Evolutionary conservation across 2,113 vertebrate genomes (phyloP).

Genomic region (Lampris megalopsis): DNA sequence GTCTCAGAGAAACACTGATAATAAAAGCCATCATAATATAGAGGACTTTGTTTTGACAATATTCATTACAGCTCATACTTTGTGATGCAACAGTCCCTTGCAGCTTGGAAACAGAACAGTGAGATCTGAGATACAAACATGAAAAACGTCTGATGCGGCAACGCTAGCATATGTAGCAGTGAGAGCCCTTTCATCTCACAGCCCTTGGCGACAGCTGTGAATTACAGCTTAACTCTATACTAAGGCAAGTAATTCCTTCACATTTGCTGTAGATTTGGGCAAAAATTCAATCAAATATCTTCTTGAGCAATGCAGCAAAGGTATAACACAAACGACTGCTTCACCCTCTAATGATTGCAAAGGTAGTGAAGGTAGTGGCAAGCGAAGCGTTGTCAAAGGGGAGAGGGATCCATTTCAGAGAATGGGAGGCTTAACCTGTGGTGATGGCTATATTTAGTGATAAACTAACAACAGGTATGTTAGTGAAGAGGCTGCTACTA

Average conservation of each 20-base stretch:
- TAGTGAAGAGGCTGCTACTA: constrained; percentile 53
- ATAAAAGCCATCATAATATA: background rate
- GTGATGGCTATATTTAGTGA: constrained; percentile 55
- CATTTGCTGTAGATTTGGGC: constrained; percentile 37
- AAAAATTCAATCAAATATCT: constrained; percentile 53
- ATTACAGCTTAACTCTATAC: constrained; percentile 44
- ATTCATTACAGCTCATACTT: constrained; percentile 13
- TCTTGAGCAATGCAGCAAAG: constrained; percentile 33
- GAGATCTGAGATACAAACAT: constrained; percentile 39
- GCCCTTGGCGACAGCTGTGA: constrained; percentile 51
- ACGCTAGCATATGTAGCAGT: constrained; percentile 1
- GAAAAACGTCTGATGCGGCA: constrained; percentile 21
- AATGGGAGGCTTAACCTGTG: constrained; percentile 63
- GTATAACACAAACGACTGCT: constrained; percentile 25
- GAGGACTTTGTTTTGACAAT: constrained; percentile 21
- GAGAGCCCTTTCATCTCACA: constrained; percentile 42
- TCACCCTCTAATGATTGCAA: constrained; percentile 11
- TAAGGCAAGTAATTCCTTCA: constrained; percentile 38
- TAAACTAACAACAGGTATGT: constrained; percentile 57
- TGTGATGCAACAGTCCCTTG: constrained; percentile 5
- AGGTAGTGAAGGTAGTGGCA: constrained; percentile 6
- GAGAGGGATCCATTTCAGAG: constrained; percentile 29
- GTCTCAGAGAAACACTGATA: constrained; percentile 10
- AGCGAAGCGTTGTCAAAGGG: constrained; percentile 30
- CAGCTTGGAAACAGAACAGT: constrained; percentile 6